Evolutionary conservation across 1,140 invertebrate species (phyloP).

Genomic region (Solenopsis fugax): DNA sequence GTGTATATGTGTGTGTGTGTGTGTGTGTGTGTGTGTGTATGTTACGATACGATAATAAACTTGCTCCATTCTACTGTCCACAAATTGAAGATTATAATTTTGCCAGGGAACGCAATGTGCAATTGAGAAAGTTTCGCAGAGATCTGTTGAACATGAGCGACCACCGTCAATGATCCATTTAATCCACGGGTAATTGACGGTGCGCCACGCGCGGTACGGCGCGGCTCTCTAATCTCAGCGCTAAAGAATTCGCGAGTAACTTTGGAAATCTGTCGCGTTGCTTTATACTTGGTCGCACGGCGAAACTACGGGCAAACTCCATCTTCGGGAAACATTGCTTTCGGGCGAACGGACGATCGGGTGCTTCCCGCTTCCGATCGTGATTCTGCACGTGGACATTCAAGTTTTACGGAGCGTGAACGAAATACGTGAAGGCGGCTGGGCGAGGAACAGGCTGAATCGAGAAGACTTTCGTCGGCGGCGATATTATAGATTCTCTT

Average conservation of each 20-base stretch:
- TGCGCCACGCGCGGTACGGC: neutral
- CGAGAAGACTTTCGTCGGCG: constrained; percentile 39
- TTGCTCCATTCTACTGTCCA: neutral
- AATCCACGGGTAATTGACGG: constrained; percentile 40
- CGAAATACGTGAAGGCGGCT: constrained; percentile 69
- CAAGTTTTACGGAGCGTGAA: constrained; percentile 77
- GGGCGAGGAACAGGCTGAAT: constrained; percentile 14
- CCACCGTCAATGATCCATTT: constrained; percentile 16
- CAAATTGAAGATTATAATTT: neutral
- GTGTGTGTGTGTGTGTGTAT: neutral
- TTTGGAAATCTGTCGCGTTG: constrained; percentile 31
- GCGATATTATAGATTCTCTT: constrained; percentile 72
- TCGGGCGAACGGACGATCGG: constrained; percentile 46
- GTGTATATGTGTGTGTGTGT: no score
- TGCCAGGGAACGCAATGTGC: neutral
- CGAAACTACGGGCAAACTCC: constrained; percentile 59
- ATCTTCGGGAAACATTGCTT: constrained; percentile 64
- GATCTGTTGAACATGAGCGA: neutral
- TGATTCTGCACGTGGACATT: constrained; percentile 71
- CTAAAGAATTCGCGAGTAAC: constrained; percentile 37
- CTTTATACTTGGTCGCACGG: constrained; percentile 19
- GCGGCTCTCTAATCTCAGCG: constrained; percentile 22
- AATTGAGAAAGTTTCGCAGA: neutral
- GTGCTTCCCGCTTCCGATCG: constrained; percentile 60
- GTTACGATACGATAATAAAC: neutral